A percentile compares a stretch with the other conserved stretches of the same genome.
Evolutionary conservation across 2,113 vertebrate species (phyloP).

Genomic region (Solenodon paradoxus): DNA sequence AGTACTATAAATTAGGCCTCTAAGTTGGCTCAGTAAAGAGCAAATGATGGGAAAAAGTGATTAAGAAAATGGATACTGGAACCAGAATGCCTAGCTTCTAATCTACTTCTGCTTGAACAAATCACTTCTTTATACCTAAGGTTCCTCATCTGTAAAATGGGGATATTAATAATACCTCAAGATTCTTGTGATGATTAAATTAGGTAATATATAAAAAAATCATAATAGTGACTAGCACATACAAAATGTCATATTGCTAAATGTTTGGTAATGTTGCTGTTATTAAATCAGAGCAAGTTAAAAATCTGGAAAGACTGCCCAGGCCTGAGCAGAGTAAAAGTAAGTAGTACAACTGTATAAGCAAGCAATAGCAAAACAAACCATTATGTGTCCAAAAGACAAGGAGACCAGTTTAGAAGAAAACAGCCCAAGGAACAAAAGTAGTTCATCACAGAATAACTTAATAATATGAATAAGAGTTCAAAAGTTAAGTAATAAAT

Average conservation of each 20-base stretch:
- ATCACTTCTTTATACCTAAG: not conserved
- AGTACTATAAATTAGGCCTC: not conserved
- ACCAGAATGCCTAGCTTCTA: not conserved
- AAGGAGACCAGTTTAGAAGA: not conserved
- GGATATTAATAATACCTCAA: not conserved
- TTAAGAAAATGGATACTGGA: not conserved
- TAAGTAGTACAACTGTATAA: not conserved
- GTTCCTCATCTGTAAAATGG: too few species aligned
- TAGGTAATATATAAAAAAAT: not conserved
- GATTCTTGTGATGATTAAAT: not conserved
- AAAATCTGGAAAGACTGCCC: not conserved
- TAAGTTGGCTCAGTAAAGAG: not conserved
- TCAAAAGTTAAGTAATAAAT: not conserved
- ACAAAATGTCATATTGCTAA: not conserved
- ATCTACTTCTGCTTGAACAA: not conserved
- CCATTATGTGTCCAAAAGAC: not conserved
- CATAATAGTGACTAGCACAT: not conserved
- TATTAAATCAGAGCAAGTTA: not conserved
- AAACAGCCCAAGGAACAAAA: not conserved
- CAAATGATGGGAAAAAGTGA: not conserved
- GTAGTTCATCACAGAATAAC: not conserved
- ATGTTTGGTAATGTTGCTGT: not conserved
- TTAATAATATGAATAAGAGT: not conserved
- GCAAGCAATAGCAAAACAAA: not conserved
- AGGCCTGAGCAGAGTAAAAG: not conserved